phyloP scores from a whole-genome alignment of 2,888 invertebrate genomes.

The Diogma glabrata region DNA sequence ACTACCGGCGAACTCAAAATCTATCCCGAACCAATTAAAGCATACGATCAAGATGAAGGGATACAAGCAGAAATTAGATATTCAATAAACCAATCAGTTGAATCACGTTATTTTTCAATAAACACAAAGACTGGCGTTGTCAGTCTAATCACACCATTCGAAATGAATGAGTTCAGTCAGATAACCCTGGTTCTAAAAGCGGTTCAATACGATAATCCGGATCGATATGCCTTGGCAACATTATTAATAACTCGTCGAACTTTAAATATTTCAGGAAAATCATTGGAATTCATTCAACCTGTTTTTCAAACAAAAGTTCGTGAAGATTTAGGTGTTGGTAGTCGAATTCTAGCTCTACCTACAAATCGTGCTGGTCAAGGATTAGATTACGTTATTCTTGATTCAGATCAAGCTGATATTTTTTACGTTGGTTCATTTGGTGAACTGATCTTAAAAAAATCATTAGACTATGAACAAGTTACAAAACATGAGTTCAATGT shows the following conservation, averaged over 20 bases:
- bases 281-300: slow-evolving; percentile 56
- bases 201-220: slow-evolving; percentile 72
- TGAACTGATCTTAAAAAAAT: slow-evolving; percentile 61
- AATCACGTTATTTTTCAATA: slow-evolving; percentile 35
- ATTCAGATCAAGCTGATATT: slow-evolving; percentile 57
- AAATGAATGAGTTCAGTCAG: slow-evolving; percentile 43
- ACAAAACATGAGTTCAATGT: slow-evolving; percentile 65
- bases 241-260: slow-evolving; percentile 46
- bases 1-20: slow-evolving; percentile 45
- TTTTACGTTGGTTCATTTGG: slow-evolving; percentile 70
- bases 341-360: slow-evolving; percentile 56
- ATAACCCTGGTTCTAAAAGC: slow-evolving; percentile 74
- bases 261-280: not conserved
- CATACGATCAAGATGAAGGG: slow-evolving; percentile 56
- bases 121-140: slow-evolving; percentile 33
- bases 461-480: slow-evolving; percentile 67
- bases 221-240: slow-evolving; percentile 77
- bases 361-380: slow-evolving; percentile 54
- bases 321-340: slow-evolving; percentile 65
- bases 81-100: slow-evolving; percentile 34
- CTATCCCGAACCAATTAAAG: slow-evolving; percentile 60
- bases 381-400: slow-evolving; percentile 63
- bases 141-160: slow-evolving; percentile 30
- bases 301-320: slow-evolving; percentile 58
- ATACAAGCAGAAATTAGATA: slow-evolving; percentile 36